phyloP scores from a whole-genome alignment of 2,888 invertebrate genomes.

The Steinernema scapterisci region DNA sequence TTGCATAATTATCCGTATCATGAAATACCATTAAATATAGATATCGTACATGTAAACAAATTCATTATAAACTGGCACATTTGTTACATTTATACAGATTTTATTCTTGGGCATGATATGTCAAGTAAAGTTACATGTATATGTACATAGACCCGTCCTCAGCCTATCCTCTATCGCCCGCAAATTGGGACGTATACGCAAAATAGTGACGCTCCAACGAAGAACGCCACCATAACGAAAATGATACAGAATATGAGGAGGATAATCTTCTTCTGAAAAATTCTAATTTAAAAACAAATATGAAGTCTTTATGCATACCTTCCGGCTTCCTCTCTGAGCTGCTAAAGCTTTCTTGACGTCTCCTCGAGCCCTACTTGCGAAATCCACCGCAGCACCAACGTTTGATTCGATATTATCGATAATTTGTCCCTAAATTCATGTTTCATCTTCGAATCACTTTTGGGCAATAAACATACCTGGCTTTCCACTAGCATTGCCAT shows the following conservation, averaged over 20 bases:
- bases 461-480: conserved; percentile 42
- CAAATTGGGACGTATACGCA: conserved; percentile 46
- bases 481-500: conserved; percentile 51
- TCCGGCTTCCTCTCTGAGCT: background rate
- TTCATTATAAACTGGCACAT: too few species aligned
- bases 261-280: conserved; percentile 47
- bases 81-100: too few species aligned
- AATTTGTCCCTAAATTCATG: conserved; percentile 43
- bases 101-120: too few species aligned
- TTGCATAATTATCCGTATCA: too few species aligned
- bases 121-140: too few species aligned
- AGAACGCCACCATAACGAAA: conserved; percentile 42
- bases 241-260: conserved; percentile 39
- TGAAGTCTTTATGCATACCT: background rate
- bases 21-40: too few species aligned
- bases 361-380: conserved; percentile 40
- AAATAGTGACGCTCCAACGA: conserved; percentile 42
- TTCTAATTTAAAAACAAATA: background rate
- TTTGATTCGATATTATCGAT: conserved; percentile 46
- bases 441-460: background rate
- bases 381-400: conserved; percentile 45
- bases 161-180: background rate
- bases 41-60: too few species aligned
- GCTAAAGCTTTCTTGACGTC: conserved; percentile 44
- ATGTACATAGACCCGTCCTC: too few species aligned